Base-by-base conservation (phyloP, 2,888 invertebrate species). In the Mythimna impura region DNA sequence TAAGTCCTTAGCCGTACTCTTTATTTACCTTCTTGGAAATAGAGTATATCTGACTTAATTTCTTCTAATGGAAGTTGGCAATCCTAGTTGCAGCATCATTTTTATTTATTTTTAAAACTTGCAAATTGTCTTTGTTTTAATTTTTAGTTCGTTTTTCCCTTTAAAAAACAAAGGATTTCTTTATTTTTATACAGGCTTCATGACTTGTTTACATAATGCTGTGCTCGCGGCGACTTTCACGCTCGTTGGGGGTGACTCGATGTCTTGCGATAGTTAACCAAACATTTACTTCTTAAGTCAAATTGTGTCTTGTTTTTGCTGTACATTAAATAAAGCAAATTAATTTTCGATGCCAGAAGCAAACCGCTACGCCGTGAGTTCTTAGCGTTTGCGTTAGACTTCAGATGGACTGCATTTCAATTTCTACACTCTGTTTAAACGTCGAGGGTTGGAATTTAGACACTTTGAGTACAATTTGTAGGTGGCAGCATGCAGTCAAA, bases 361-460 rank as follows among this genome's bases (percentile, higher is more conserved):
- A n/a, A 50, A 50, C 57, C n/a, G 25, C 25, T 2, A 12, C 43
- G 17, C 12, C 5, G 40, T 34, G 62, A 63, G 52, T 36, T 25
- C 22, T 52, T 34, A 40, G 50, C 55, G 50, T 74, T 34, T 63
- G 12, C n/a, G 14, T 36, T 30, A 22, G 1, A 36, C 17, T 40
- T 40, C 12, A 25, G 2, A 63, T 62, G 30, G 22, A 63, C n/a
- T 63, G 25, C 25, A 69, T 43, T 69, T 68, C 9, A 55, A 58
- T 12, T 62, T 34, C 54, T 34, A 17, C n/a, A 10, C 12, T 65
- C 10, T 40, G 6, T 58, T 52, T 7, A 36, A 34, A 52, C 6
- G 3, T 30, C 25, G 5, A 30, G 14, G 2, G 50, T 66, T 25
- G 9, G 4, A 0, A 34, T 40, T 34, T 12, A n/a, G 12, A 34